These are phyloP conservation scores for Agrilus mali DNA, from an alignment of 2,888 invertebrate species.

Conservation along the genomic window DNA sequence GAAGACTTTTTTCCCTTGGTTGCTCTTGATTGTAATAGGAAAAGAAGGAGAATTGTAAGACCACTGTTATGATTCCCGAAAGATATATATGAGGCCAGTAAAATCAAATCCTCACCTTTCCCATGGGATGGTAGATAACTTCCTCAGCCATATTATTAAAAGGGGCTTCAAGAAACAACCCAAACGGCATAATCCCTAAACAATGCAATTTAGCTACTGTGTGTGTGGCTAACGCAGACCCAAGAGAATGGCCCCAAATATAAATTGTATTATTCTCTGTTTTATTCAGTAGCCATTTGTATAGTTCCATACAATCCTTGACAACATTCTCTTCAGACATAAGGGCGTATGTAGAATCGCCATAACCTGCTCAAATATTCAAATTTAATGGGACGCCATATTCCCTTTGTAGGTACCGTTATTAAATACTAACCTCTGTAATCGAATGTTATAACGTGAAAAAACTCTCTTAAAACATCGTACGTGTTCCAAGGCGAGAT, in stretches of 20 bases:
- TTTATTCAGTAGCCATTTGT: conserved; percentile 21
- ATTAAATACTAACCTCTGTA: conserved; percentile 25
- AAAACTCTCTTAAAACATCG: conserved; percentile 47
- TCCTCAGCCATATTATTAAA: conserved; percentile 26
- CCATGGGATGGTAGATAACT: conserved; percentile 2
- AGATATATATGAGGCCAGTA: no score
- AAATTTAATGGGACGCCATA: no score
- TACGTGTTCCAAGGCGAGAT: conserved; percentile 49
- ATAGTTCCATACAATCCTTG: conserved; percentile 25
- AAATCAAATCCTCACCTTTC: conserved; percentile 1
- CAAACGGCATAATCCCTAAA: conserved; percentile 14
- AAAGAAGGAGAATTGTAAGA: background rate
- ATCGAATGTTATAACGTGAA: conserved; percentile 30
- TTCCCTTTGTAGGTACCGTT: no score
- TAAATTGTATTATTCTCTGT: conserved; percentile 24
- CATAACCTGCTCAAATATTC: conserved; percentile 21
- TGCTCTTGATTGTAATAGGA: no score
- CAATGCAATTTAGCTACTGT: conserved; percentile 17
- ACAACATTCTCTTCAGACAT: conserved; percentile 26
- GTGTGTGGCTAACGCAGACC: conserved; percentile 24
- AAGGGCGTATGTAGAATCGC: conserved; percentile 23
- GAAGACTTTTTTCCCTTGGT: no score
- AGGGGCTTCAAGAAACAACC: conserved; percentile 25
- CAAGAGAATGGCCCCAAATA: conserved; percentile 30
- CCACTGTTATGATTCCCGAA: background rate